A percentile compares a stretch with the other conserved stretches of the same genome.
phyloP scores from a whole-genome alignment of 2,113 vertebrate species.

The Perognathus longimembris region DNA sequence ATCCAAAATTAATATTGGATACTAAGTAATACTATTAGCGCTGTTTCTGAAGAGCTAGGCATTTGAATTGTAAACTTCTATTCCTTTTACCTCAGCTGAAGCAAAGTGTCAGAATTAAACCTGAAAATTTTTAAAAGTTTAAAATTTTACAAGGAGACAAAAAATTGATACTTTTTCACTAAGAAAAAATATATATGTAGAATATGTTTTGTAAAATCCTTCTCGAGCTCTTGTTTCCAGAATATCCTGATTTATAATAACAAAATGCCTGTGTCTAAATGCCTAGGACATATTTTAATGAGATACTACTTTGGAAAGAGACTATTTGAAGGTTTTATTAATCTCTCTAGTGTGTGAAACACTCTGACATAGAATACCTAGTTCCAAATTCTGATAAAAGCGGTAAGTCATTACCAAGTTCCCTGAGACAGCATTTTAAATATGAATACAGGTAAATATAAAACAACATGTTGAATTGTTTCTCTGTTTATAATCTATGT shows the following conservation, averaged over 20 bases:
- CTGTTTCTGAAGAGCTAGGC: slow-evolving; percentile 34
- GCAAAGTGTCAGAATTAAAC: slow-evolving; percentile 12
- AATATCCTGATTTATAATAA: neutral
- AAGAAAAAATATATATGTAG: neutral
- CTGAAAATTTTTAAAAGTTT: neutral
- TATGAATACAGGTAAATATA: neutral
- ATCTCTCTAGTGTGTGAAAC: neutral
- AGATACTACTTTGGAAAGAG: neutral
- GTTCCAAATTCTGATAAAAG: neutral
- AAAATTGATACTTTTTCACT: slow-evolving; percentile 22
- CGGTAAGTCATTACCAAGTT: neutral
- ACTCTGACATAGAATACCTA: neutral
- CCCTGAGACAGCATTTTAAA: neutral
- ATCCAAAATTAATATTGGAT: neutral
- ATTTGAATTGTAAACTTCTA: slow-evolving; percentile 3
- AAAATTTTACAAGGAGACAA: neutral
- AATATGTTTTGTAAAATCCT: neutral
- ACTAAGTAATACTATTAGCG: neutral
- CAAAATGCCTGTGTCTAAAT: neutral
- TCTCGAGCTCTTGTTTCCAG: neutral
- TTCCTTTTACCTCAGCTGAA: neutral
- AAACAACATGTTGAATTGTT: neutral
- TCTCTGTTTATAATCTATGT: slow-evolving; percentile 21
- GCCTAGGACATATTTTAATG: neutral
- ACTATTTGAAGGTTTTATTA: neutral